Conservation (phyloP, 2,888 invertebrate species). For the Linhomoeus sp. region DNA sequence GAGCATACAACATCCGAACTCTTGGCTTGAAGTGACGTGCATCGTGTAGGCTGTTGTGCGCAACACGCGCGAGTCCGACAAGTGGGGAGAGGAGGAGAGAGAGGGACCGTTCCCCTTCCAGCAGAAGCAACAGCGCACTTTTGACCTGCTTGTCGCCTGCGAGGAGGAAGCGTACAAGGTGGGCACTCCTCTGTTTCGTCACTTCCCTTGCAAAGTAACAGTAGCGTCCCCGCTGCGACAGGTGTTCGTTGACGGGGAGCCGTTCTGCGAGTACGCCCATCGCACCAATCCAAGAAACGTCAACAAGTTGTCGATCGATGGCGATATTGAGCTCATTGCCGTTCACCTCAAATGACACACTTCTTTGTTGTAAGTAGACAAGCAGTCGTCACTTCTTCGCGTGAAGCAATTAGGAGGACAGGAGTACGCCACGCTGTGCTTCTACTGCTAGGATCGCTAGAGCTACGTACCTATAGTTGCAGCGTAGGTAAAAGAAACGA, state of each 20-base stretch:
- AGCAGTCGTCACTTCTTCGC: too few species aligned
- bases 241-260: constrained; percentile 19
- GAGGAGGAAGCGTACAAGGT: constrained; percentile 17
- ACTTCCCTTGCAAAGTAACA: not conserved
- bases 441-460: too few species aligned
- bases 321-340: constrained; percentile 23
- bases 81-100: constrained; percentile 25
- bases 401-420: too few species aligned
- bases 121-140: constrained; percentile 15
- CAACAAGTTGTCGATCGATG: constrained; percentile 17
- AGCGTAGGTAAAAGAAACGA: too few species aligned
- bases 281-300: constrained; percentile 15
- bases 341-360: constrained; percentile 20
- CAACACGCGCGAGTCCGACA: constrained; percentile 19
- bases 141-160: constrained; percentile 20
- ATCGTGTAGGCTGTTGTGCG: constrained; percentile 17
- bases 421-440: too few species aligned
- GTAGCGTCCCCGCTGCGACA: constrained; percentile 8
- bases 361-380: too few species aligned
- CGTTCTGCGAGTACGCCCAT: constrained; percentile 18
- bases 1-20: not conserved
- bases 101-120: constrained; percentile 22
- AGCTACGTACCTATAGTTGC: too few species aligned
- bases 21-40: not conserved
- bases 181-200: too few species aligned